A percentile compares a stretch with the other conserved stretches of the same genome.
These are phyloP conservation scores for Oncorhynchus mykiss DNA, from an alignment of 2,113 vertebrate genomes.

Conservation along the genomic window DNA sequence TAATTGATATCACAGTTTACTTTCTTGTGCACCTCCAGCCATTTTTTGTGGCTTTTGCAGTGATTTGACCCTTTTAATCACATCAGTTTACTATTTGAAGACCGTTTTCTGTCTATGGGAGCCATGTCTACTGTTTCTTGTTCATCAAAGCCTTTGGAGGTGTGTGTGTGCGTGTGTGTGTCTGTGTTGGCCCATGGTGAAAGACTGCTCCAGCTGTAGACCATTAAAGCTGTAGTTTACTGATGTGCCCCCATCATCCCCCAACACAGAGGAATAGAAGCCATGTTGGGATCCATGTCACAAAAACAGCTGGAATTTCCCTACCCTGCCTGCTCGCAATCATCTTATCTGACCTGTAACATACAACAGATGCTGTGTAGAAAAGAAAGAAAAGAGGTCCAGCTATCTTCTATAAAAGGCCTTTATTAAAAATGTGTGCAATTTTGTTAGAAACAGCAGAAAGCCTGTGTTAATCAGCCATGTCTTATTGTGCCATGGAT, in stretches of 20 bases:
- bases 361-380: conserved; percentile 35
- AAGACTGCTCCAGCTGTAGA: neutral
- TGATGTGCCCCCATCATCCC: neutral
- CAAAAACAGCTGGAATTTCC: conserved; percentile 18
- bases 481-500: neutral
- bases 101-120: neutral
- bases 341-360: conserved; percentile 19
- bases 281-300: conserved; percentile 26
- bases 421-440: neutral
- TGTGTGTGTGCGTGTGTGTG: neutral
- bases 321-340: neutral
- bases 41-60: neutral
- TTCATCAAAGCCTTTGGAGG: neutral
- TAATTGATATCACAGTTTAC: neutral
- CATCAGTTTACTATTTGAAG: neutral
- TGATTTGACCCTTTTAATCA: too few species aligned
- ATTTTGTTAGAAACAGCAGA: neutral
- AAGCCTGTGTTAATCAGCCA: neutral
- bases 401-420: neutral
- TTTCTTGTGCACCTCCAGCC: neutral
- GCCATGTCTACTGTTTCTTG: neutral
- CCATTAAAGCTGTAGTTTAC: neutral
- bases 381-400: conserved; percentile 1
- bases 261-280: conserved; percentile 13
- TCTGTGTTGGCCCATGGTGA: neutral